Evolutionary conservation across 2,113 vertebrate genomes (phyloP).

Genomic region (Osmerus eperlanus): DNA sequence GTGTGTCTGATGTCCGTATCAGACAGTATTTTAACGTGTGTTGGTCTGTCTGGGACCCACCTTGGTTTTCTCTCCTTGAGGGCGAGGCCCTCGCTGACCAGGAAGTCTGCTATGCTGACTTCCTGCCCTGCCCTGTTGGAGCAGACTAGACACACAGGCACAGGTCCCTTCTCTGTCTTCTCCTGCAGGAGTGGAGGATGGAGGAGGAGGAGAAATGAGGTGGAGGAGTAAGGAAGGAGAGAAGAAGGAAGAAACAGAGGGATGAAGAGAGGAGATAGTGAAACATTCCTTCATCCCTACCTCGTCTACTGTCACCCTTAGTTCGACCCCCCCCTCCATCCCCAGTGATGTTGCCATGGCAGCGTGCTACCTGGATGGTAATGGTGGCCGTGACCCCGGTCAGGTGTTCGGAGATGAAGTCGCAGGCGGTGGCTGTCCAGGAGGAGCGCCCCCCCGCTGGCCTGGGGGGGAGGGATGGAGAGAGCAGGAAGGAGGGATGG

Average conservation of each 20-base stretch:
- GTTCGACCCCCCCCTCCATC: no score
- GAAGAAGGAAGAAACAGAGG: background rate
- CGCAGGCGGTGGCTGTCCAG: slow-evolving; percentile 91
- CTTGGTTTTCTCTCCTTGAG: slow-evolving; percentile 76
- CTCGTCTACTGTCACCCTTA: no score
- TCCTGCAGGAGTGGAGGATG: slow-evolving; percentile 63
- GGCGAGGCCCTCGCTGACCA: slow-evolving; percentile 84
- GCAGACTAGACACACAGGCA: slow-evolving; percentile 78
- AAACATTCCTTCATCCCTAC: background rate
- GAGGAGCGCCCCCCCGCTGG: slow-evolving; percentile 82
- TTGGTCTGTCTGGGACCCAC: slow-evolving; percentile 13
- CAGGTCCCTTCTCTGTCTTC: slow-evolving; percentile 52
- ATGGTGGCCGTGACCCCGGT: slow-evolving; percentile 74
- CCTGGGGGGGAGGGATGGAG: slow-evolving; percentile 54
- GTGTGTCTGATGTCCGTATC: background rate
- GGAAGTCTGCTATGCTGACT: slow-evolving; percentile 80
- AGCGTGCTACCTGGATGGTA: slow-evolving; percentile 77
- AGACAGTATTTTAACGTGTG: slow-evolving; percentile 2
- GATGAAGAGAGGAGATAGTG: background rate
- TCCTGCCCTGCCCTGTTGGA: slow-evolving; percentile 70
- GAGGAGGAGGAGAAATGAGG: background rate
- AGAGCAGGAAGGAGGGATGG: no score
- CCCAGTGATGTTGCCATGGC: background rate
- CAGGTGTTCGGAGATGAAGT: slow-evolving; percentile 77
- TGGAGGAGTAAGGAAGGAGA: background rate